Evolutionary conservation across 64 coral and sea anemone species (phyloP).

Genomic region (Astreopora myriophthalma): DNA sequence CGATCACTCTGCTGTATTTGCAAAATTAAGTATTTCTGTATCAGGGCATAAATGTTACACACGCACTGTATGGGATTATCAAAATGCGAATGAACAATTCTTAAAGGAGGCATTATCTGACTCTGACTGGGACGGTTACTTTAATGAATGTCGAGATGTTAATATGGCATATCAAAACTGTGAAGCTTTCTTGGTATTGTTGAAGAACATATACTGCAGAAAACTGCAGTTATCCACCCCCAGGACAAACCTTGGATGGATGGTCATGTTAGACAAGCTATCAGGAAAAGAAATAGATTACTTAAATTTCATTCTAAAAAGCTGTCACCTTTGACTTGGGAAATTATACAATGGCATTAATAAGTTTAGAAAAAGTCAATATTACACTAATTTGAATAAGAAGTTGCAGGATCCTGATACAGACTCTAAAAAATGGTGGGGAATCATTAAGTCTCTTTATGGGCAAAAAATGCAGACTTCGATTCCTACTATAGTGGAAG

Average conservation of each 20-base stretch:
- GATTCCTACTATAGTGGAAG: slow-evolving; percentile 12
- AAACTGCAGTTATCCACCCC: slow-evolving; percentile 24
- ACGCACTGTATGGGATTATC: background rate
- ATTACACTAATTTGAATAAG: background rate
- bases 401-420: slow-evolving; percentile 16
- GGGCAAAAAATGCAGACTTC: background rate
- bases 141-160: slow-evolving; percentile 3
- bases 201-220: no score
- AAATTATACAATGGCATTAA: slow-evolving; percentile 43
- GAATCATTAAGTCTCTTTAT: background rate
- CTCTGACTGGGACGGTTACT: slow-evolving; percentile 10
- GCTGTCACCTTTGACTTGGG: no score
- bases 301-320: no score
- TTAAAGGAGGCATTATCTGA: background rate
- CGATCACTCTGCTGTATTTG: slow-evolving; percentile 51
- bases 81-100: background rate
- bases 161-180: slow-evolving; percentile 23
- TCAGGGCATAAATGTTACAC: slow-evolving; percentile 24
- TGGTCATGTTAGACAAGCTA: background rate
- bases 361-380: background rate
- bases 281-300: slow-evolving; percentile 19
- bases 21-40: background rate
- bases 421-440: slow-evolving; percentile 28
- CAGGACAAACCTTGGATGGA: slow-evolving; percentile 42
- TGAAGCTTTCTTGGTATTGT: no score